Evolutionary conservation across 1,140 invertebrate genomes (phyloP).

Genomic region (Pantala flavescens): DNA sequence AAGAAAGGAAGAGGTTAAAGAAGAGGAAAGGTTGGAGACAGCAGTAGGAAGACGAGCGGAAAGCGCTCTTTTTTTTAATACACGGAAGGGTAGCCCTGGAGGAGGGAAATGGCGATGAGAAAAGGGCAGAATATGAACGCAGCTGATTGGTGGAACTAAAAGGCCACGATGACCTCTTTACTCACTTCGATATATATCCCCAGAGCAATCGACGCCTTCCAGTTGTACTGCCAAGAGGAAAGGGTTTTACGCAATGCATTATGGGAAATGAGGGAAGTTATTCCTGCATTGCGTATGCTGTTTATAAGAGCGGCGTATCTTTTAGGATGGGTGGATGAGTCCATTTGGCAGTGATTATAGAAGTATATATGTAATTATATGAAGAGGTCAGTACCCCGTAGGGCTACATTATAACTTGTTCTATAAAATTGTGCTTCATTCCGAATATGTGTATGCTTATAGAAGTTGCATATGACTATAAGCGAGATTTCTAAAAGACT

Average conservation of each 20-base stretch:
- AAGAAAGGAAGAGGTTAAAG: neutral
- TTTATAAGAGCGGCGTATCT: neutral
- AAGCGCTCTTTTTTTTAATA: neutral
- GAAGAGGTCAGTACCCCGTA: no score
- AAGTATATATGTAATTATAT: no score
- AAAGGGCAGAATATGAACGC: neutral
- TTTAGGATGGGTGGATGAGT: no score
- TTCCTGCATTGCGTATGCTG: neutral
- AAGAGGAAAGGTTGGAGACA: neutral
- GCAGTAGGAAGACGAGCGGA: neutral
- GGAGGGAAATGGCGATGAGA: neutral
- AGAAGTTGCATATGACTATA: no score
- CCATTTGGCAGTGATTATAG: no score
- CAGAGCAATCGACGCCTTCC: neutral
- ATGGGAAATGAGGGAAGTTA: neutral
- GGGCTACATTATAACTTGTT: no score
- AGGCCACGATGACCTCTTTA: constrained; percentile 4
- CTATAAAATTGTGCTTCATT: no score
- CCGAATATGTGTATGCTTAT: no score
- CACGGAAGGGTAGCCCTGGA: neutral
- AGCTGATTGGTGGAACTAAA: neutral
- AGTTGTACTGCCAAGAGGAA: no score
- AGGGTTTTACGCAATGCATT: neutral
- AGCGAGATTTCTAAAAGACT: no score
- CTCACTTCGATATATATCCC: neutral